Conservation (phyloP, 2,888 invertebrate genomes). For the Octodonta nipae region DNA sequence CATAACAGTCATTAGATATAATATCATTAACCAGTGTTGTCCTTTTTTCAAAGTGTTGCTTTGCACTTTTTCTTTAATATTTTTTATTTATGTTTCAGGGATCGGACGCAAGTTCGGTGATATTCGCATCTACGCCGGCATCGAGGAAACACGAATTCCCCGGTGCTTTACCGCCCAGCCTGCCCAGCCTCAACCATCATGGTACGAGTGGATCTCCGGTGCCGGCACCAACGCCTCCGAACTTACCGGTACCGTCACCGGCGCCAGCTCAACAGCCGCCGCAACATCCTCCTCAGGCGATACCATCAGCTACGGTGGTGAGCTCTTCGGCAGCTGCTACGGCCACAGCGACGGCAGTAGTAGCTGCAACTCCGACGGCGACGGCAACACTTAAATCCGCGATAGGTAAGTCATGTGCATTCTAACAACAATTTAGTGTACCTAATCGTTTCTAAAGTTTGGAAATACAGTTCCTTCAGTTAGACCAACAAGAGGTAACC, state of each 20-base stretch:
- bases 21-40: not conserved
- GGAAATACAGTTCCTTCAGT: no score
- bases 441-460: no score
- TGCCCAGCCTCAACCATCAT: conserved; percentile 45
- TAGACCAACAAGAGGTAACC: no score
- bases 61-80: no score
- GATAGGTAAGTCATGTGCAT: no score
- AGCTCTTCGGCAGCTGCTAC: conserved; percentile 19
- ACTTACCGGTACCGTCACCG: conserved; percentile 53
- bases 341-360: conserved; percentile 11
- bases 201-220: conserved; percentile 46
- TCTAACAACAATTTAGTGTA: no score
- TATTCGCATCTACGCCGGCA: conserved; percentile 44
- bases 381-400: no score
- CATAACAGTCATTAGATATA: no score
- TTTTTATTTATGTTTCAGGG: conserved; percentile 40
- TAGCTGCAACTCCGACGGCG: not conserved
- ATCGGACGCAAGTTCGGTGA: conserved; percentile 58
- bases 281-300: conserved; percentile 25
- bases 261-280: conserved; percentile 55
- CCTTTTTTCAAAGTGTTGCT: no score
- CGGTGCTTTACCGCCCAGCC: conserved; percentile 40
- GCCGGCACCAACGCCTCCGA: conserved; percentile 50
- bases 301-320: conserved; percentile 24
- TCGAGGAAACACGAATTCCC: conserved; percentile 53